A percentile compares a stretch with the other conserved stretches of the same genome.
These are phyloP conservation scores for Xenus cinereus DNA, from an alignment of 2,113 vertebrate genomes.

Conservation along the genomic window DNA sequence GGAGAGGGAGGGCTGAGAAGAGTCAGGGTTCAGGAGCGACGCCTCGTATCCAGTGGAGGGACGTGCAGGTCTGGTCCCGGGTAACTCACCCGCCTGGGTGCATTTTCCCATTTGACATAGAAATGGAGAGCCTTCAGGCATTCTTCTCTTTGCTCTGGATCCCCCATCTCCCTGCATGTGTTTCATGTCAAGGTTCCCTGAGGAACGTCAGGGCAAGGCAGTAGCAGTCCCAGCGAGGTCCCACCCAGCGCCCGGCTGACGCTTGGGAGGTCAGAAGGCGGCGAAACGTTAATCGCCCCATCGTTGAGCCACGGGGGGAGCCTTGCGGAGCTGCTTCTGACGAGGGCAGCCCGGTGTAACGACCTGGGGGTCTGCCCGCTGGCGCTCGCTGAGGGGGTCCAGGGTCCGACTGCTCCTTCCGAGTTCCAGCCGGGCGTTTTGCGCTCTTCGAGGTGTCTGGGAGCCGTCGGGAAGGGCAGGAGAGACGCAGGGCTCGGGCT, in stretches of 20 bases:
- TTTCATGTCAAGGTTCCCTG: neutral
- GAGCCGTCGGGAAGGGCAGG: neutral
- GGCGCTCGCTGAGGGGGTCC: neutral
- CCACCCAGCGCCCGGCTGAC: neutral
- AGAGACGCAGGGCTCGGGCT: neutral
- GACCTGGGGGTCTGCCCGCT: neutral
- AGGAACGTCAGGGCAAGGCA: neutral
- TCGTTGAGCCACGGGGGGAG: rapidly evolving
- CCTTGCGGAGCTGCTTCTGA: neutral
- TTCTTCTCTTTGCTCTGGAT: rapidly evolving
- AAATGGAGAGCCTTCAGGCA: rapidly evolving
- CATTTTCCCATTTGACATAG: neutral
- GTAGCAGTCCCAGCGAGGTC: neutral
- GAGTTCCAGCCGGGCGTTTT: neutral
- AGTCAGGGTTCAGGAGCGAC: rapidly evolving
- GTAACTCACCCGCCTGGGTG: rapidly evolving
- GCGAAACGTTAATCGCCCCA: rapidly evolving
- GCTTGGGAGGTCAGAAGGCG: no score
- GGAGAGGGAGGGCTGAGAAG: neutral
- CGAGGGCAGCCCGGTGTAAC: rapidly evolving
- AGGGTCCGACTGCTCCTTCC: neutral
- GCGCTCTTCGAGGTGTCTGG: rapidly evolving
- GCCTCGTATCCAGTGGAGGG: neutral
- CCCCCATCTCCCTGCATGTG: rapidly evolving
- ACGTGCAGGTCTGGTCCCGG: neutral